Conservation (phyloP, 1,140 invertebrate species). For the Holcopasites calliopsidis region DNA sequence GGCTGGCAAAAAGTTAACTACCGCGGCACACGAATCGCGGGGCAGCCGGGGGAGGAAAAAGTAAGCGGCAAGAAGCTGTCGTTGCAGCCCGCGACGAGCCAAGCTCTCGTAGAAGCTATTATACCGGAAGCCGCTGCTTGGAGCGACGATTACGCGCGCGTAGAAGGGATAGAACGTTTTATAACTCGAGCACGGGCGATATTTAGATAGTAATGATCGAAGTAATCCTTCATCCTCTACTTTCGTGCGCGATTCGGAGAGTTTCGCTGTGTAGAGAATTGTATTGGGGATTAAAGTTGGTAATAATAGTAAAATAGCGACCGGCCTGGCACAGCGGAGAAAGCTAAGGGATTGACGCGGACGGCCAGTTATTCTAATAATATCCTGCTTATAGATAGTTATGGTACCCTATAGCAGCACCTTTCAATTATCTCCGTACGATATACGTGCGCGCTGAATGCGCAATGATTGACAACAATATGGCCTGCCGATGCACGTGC, state of each 20-base stretch:
- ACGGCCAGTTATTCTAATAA: neutral
- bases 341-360: neutral
- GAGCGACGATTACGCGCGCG: neutral
- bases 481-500: neutral
- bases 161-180: conserved; percentile 11
- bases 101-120: conserved; percentile 52
- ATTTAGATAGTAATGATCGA: neutral
- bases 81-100: conserved; percentile 18
- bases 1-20: conserved; percentile 55
- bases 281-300: neutral
- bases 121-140: conserved; percentile 58
- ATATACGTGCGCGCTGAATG: neutral
- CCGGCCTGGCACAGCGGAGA: neutral
- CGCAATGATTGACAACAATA: conserved; percentile 22
- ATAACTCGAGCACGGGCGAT: neutral
- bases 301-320: neutral
- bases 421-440: conserved; percentile 20
- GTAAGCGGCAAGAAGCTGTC: conserved; percentile 23
- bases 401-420: neutral
- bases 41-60: conserved; percentile 20
- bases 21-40: conserved; percentile 34
- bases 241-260: no score
- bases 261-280: no score
- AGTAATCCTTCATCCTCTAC: neutral
- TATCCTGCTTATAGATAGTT: neutral